These are phyloP conservation scores for Leptinotarsa texana DNA, from an alignment of 1,140 invertebrate species.

Conservation along the genomic window DNA sequence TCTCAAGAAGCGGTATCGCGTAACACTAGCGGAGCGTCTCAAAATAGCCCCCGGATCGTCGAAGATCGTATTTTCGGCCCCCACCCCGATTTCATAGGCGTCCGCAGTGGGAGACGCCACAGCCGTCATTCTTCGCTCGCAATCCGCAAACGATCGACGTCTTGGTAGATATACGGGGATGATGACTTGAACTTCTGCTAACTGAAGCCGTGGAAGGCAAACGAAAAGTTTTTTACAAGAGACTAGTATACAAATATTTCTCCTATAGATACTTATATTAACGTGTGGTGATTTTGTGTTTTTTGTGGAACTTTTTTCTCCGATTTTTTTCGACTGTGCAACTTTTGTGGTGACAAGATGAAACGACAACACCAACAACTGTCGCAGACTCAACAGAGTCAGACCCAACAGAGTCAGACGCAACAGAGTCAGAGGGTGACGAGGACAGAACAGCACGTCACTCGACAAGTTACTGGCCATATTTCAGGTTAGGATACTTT, in stretches of 20 bases:
- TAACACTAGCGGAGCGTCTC: slow-evolving; percentile 17
- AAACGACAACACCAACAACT: slow-evolving; percentile 57
- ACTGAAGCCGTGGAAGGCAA: slow-evolving; percentile 67
- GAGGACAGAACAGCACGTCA: slow-evolving; percentile 75
- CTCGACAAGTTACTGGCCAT: slow-evolving; percentile 75
- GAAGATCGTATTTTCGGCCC: slow-evolving; percentile 38
- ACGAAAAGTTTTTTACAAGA: slow-evolving; percentile 36
- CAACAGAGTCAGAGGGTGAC: slow-evolving; percentile 63
- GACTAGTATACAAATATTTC: slow-evolving; percentile 37
- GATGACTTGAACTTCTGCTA: slow-evolving; percentile 80
- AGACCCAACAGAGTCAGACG: slow-evolving; percentile 61
- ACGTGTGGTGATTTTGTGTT: slow-evolving; percentile 47
- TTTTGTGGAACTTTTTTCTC: slow-evolving; percentile 47
- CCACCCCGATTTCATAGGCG: slow-evolving; percentile 52
- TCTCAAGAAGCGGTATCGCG: not conserved
- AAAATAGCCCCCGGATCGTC: slow-evolving; percentile 48
- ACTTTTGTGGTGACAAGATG: slow-evolving; percentile 54
- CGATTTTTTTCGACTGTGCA: slow-evolving; percentile 44
- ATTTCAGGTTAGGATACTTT: slow-evolving; percentile 69
- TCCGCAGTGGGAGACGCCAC: slow-evolving; percentile 53
- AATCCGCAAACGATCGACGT: slow-evolving; percentile 87
- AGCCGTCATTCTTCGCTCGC: slow-evolving; percentile 71
- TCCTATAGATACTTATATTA: slow-evolving; percentile 27
- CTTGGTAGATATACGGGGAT: slow-evolving; percentile 78
- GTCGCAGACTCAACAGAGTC: slow-evolving; percentile 41